Percentiles rank a stretch among this genome's conserved stretches.
Evolutionary conservation across 2,797 vertebrate genomes (phyloP).

Genomic region (Leptatherina wallacei): DNA sequence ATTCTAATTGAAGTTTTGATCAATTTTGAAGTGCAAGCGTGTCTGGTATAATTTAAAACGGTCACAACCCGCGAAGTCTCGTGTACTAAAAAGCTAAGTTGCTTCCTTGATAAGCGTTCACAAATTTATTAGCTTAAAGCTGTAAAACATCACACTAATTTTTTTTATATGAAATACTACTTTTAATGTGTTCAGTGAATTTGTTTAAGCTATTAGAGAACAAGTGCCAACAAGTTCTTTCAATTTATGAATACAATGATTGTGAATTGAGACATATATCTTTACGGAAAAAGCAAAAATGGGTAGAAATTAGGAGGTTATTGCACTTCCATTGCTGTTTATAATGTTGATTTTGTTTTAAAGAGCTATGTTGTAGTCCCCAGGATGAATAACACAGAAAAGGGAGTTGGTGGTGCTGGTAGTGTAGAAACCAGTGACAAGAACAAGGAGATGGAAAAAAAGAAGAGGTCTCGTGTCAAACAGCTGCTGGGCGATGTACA

Average conservation of each 20-base stretch:
- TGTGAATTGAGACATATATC: not conserved
- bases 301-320: not conserved
- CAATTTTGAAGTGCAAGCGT: not conserved
- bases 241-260: not conserved
- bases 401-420: conserved; percentile 69
- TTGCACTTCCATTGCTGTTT: not conserved
- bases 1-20: not conserved
- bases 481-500: conserved; percentile 93
- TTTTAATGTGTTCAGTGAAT: not conserved
- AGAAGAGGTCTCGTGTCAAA: conserved; percentile 94
- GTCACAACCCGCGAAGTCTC: conserved; percentile 33
- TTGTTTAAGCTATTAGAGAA: not conserved
- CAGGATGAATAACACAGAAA: conserved; percentile 84
- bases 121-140: not conserved
- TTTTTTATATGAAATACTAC: not conserved
- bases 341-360: not conserved
- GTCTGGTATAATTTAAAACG: conserved; percentile 19
- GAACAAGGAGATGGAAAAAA: conserved; percentile 92
- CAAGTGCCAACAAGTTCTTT: not conserved
- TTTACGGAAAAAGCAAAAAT: not conserved
- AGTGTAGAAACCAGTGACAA: conserved; percentile 74
- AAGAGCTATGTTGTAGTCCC: not conserved
- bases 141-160: not conserved
- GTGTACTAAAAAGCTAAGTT: not conserved
- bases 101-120: not conserved